Base-by-base conservation (phyloP, 2,797 vertebrate genomes). In the Sibirionetta formosa region DNA sequence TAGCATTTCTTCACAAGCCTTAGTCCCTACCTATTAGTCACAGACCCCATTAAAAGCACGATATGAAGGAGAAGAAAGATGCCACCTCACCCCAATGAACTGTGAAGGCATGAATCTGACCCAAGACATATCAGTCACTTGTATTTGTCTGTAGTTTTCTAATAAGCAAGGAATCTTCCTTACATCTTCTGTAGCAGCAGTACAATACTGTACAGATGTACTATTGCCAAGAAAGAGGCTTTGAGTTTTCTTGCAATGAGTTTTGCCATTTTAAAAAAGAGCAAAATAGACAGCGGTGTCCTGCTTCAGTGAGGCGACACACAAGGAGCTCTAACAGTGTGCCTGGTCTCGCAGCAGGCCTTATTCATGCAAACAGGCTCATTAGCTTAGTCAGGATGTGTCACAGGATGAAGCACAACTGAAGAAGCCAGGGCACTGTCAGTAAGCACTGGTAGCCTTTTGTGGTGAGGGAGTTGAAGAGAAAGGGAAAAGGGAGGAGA, bases 281-380 rank as follows among this genome's bases (percentile, higher is more conserved):
- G 19, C 19, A 51, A 40, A 61, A 36, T 7, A 42, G 33, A 36
- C 44, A 70, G 19, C 14, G 16, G 27, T 4, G 8, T 40, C 53
- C 23, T 64, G 54, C 80, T 77, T 33, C 42, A 24, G 24, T 40
- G n/a, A 54, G 40, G 44, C 2, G 1, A 54, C 29, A 11, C 0
- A 3, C 23, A 18, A 61, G 48, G 38, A 57, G 29, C 2, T 0
- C 35, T 22, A 24, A 82, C 3, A 1, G 23, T 33, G 1, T 3
- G 35, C 56, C 63, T 26, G 35, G 8, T 78, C 66, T 68, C 58
- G 11, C 26, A 35, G 61, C 54, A 85, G 11, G n/a, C 20, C 35
- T 87, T 38, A 31, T 17, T 88, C 70, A 11, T 2, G 15, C 38
- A 26, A 40, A 14, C 13, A 46, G 63, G n/a, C 51, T 85, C 48